Conservation (phyloP, 1,140 invertebrate species). For the Drosophila lacteicornis region DNA sequence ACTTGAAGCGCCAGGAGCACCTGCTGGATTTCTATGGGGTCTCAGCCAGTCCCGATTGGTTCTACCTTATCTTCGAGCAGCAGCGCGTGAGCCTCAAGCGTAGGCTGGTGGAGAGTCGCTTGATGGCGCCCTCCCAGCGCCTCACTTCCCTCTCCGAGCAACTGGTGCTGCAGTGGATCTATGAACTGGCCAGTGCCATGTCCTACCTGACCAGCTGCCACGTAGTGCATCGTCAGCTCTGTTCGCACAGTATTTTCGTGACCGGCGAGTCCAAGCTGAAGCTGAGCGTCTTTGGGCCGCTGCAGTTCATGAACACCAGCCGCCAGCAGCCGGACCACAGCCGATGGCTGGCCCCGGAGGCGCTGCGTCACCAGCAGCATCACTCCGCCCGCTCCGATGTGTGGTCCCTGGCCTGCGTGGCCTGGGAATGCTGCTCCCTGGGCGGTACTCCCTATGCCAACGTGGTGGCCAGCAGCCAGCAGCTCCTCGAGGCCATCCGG, state of each 20-base stretch:
- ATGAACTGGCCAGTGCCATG: conserved; percentile 88
- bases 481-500: conserved; percentile 89
- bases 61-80: conserved; percentile 90
- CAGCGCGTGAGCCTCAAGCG: conserved; percentile 89
- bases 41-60: conserved; percentile 90
- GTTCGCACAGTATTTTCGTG: conserved; percentile 89
- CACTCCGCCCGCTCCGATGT: conserved; percentile 90
- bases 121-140: conserved; percentile 84
- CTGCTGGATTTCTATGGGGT: conserved; percentile 91
- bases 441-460: conserved; percentile 92
- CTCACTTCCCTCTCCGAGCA: conserved; percentile 86
- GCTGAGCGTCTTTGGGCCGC: conserved; percentile 54
- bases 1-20: conserved; percentile 89
- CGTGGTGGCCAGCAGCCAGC: conserved; percentile 86
- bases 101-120: conserved; percentile 71
- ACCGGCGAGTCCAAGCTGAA: conserved; percentile 83
- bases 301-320: conserved; percentile 79
- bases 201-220: conserved; percentile 88
- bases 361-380: conserved; percentile 88
- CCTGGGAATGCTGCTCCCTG: conserved; percentile 94
- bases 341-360: conserved; percentile 92
- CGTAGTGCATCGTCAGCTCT: conserved; percentile 90
- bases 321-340: conserved; percentile 88
- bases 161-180: conserved; percentile 78
- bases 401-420: conserved; percentile 92